These are phyloP conservation scores for Helostoma temminkii DNA, from an alignment of 2,797 vertebrate genomes.

Conservation along the genomic window DNA sequence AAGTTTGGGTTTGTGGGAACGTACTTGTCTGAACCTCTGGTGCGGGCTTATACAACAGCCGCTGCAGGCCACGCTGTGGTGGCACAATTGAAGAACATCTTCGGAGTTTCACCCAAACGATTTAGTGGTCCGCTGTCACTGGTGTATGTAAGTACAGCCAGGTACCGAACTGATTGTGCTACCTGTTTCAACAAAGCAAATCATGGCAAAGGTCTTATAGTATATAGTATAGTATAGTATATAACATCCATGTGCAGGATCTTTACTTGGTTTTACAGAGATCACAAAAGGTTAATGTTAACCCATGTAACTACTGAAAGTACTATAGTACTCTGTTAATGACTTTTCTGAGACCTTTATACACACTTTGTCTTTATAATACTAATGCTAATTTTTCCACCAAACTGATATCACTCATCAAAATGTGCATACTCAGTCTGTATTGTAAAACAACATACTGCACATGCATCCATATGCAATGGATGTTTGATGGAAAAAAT, in stretches of 20 bases:
- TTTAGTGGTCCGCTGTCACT: conserved; percentile 84
- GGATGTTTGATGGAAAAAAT: background rate
- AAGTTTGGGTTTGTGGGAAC: conserved; percentile 97
- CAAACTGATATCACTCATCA: too few relatives aligned
- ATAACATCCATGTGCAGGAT: background rate
- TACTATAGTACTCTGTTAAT: background rate
- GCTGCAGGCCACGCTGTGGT: conserved; percentile 90
- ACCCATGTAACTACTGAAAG: too few relatives aligned
- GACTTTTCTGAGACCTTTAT: background rate
- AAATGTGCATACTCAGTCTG: too few relatives aligned
- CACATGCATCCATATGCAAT: too few relatives aligned
- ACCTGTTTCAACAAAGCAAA: background rate
- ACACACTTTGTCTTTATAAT: background rate
- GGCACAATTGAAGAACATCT: conserved; percentile 93
- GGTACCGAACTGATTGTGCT: background rate
- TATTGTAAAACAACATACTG: too few relatives aligned
- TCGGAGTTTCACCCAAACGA: conserved; percentile 85
- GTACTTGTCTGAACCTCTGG: conserved; percentile 94
- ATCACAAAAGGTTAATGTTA: too few relatives aligned
- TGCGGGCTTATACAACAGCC: conserved; percentile 94
- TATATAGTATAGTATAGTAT: background rate
- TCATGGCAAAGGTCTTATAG: background rate
- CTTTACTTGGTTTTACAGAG: background rate
- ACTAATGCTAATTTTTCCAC: too few relatives aligned
- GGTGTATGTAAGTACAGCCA: conserved; percentile 83